Evolutionary conservation across 2,888 invertebrate genomes (phyloP).

Genomic region (Drosophila kanekoi): DNA sequence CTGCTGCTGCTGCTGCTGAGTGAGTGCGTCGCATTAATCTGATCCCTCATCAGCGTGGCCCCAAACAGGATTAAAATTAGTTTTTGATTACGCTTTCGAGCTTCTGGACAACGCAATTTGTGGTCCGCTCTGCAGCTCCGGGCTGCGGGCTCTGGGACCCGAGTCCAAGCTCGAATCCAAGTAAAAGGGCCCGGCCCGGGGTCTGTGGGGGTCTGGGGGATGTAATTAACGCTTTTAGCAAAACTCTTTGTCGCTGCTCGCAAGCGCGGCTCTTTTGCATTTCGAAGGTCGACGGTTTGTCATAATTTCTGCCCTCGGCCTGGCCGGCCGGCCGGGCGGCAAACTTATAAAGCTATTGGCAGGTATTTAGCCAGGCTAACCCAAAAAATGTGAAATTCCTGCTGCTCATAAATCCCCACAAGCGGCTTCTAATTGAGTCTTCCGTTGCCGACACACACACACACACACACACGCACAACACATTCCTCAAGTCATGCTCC

Average conservation of each 20-base stretch:
- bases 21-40: slow-evolving; percentile 75
- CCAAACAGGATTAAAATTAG: slow-evolving; percentile 85
- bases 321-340: slow-evolving; percentile 52
- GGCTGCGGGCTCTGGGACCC: background rate
- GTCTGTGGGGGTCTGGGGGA: too few species aligned
- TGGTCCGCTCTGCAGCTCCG: slow-evolving; percentile 45
- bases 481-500: slow-evolving; percentile 73
- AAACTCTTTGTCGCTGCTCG: slow-evolving; percentile 66
- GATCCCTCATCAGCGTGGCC: slow-evolving; percentile 80
- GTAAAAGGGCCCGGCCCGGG: slow-evolving; percentile 9
- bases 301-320: slow-evolving; percentile 55
- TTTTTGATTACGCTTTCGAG: slow-evolving; percentile 85
- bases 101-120: slow-evolving; percentile 85
- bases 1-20: slow-evolving; percentile 20
- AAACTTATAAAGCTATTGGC: slow-evolving; percentile 74
- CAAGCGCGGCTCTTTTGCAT: slow-evolving; percentile 66
- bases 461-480: slow-evolving; percentile 36
- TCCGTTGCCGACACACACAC: slow-evolving; percentile 59
- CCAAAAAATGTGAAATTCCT: slow-evolving; percentile 68
- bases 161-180: background rate
- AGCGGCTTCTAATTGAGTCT: slow-evolving; percentile 76
- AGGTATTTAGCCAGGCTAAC: slow-evolving; percentile 67
- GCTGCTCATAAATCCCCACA: slow-evolving; percentile 71
- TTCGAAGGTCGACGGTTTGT: slow-evolving; percentile 76
- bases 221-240: slow-evolving; percentile 84